Percentiles rank a stretch among this genome's conserved stretches.
phyloP scores from a whole-genome alignment of 1,140 invertebrate genomes.

The Mactra quadrangularis region DNA sequence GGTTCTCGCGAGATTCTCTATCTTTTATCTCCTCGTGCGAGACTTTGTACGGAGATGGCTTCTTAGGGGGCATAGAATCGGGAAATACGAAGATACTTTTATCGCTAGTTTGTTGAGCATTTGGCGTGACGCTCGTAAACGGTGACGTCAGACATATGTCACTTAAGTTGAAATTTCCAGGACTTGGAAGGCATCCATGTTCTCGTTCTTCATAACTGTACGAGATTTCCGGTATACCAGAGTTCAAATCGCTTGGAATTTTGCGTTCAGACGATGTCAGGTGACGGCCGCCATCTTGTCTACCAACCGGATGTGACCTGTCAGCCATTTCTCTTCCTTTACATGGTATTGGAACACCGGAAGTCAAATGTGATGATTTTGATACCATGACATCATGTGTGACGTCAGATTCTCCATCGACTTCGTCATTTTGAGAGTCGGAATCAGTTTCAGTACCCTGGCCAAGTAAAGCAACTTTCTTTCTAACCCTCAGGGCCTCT shows the following conservation, averaged over 20 bases:
- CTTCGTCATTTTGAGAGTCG: background rate
- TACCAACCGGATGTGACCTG: background rate
- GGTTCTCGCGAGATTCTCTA: background rate
- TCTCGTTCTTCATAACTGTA: background rate
- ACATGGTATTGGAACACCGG: background rate
- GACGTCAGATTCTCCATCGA: background rate
- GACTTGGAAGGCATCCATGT: background rate
- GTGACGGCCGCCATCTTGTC: too few species aligned
- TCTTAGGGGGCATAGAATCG: constrained; percentile 16
- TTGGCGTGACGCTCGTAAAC: background rate
- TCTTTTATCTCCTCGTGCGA: background rate
- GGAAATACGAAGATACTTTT: constrained; percentile 42
- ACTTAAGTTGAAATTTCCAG: constrained; percentile 26
- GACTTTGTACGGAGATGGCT: constrained; percentile 22
- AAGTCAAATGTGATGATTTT: background rate
- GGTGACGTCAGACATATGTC: constrained; percentile 54
- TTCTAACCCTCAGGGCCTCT: constrained; percentile 16
- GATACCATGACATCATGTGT: background rate
- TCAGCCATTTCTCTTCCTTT: too few species aligned
- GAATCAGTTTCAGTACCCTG: background rate
- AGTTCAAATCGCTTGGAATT: too few species aligned
- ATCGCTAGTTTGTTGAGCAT: background rate
- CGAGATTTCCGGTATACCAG: too few species aligned
- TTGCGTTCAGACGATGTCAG: too few species aligned
- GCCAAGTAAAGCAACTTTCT: constrained; percentile 25